Evolutionary conservation across 2,797 vertebrate genomes (phyloP), one percentile per base, ranked within the genome.

Genomic region (Melanotaenia trifasciata): DNA sequence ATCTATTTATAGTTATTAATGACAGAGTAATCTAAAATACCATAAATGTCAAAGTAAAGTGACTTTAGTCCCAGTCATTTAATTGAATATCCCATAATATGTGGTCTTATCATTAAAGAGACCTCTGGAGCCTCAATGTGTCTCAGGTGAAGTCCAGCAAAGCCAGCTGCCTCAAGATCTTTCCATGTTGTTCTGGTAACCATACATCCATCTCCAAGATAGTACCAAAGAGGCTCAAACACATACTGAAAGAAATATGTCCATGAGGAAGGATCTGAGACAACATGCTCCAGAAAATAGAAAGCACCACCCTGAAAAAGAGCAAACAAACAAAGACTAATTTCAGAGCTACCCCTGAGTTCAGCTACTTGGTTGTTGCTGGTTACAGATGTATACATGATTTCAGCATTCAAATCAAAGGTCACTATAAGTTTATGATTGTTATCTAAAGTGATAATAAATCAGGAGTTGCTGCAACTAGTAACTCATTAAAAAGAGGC

Each of bases 21-120:
- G 1, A 43, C 11, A 32, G 18, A 51, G n/a, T 9, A 50, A 10
- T 33, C 28, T 53, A 26, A 38, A 62, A 26, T 30, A 30, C 12
- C n/a, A 36, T 14, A 8, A 54, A 56, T 22, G 30, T 20, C 12
- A 30, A 13, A 16, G 13, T 6, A 32, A 61, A 51, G 2, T 4
- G 8, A 5, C 35, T 33, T 22, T 54, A 50, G 43, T 36, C 8
- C 36, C 30, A n/a, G 40, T 90, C 59, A 91, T 76, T 97, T 97
- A 50, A 97, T 80, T 0, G 91, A 96, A 1, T 95, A 95, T 0
- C 96, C 96, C 18, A 95, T 28, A 1, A 97, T 93, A 79, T 96
- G 96, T 0, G 94, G 92, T 51, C 78, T 79, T 0, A 96, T 77
- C 22, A 96, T 67, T 4, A 77, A 78, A 1, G 78, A 84, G 16